Conservation (phyloP, 2,797 vertebrate species). For the Enteromius radiatus region DNA sequence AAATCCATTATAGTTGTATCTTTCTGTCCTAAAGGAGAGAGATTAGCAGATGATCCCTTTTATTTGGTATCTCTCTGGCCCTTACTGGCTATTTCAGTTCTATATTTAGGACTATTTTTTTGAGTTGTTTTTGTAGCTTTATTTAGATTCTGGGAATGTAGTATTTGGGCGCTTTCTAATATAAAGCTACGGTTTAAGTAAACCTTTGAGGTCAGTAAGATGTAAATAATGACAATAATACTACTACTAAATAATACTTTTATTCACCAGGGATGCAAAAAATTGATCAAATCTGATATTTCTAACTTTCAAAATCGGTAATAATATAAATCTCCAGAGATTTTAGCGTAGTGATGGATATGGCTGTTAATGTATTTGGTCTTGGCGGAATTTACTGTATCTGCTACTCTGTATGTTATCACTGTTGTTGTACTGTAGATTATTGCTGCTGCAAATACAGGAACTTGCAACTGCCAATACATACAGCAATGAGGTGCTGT, state of each 20-base stretch:
- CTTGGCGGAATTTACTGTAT: background rate
- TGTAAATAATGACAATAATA: background rate
- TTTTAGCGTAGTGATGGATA: background rate
- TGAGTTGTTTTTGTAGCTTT: background rate
- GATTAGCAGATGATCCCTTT: constrained; percentile 38
- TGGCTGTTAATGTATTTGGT: background rate
- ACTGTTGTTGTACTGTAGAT: background rate
- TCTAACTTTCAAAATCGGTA: background rate
- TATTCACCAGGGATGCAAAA: background rate
- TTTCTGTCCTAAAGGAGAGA: constrained; percentile 29
- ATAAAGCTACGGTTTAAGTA: background rate
- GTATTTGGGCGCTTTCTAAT: no score
- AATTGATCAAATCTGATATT: background rate
- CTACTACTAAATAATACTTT: background rate
- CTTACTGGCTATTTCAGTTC: constrained; percentile 1
- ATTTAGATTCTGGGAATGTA: background rate
- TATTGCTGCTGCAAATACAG: background rate
- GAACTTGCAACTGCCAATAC: no score
- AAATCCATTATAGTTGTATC: constrained; percentile 39
- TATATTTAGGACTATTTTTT: constrained; percentile 12
- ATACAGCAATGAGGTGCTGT: no score
- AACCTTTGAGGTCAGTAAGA: background rate
- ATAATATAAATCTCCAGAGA: background rate
- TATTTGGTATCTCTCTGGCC: constrained; percentile 7
- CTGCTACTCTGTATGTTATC: background rate